Evolutionary conservation across 2,797 vertebrate genomes (phyloP), one percentile per base, ranked within the genome.

Genomic region (Chelonia mydas): DNA sequence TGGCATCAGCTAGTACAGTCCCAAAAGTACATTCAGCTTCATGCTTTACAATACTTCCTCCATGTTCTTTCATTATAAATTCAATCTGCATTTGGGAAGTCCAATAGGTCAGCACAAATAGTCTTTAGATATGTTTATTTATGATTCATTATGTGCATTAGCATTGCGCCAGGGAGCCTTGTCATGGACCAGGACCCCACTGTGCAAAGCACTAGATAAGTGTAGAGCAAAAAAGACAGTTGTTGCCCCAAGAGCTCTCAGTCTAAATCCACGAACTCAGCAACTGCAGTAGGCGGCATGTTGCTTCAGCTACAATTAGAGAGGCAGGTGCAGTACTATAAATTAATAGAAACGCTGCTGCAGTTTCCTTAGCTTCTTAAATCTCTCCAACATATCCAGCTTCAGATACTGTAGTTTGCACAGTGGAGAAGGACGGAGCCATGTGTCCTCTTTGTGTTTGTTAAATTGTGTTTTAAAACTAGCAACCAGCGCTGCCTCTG

Each of bases 361-460:
- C 50, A 3, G 0, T 88, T 94, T 84, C 65, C 87, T 49, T 55
- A 33, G 68, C 83, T 5, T 5, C 55, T 89, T 89, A 57, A 83
- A 53, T 74, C 77, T 53, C 80, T 87, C 83, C 92, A 90, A 2
- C n/a, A n/a, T n/a, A n/a, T n/a, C n/a, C n/a, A n/a, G n/a, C n/a
- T 81, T 72, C 25, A 57, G 89, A 45, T 41, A 41, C 41, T 41
- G 41, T 54, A 50, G 83, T 74, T 37, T 86, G 65, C 7, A 76
- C 84, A 27, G 59, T 91, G 91, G 79, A 77, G 82, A 61, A 88
- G 91, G 76, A 85, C 79, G 88, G 94, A 84, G 54, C 41, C 33
- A 1, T 68, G 92, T 92, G 33, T 10, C 90, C 51, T 17, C 45
- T 84, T 54, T 82, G 87, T 81, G 93, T 93, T 25, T 72, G 89